phyloP scores from a whole-genome alignment of 2,797 vertebrate species.

The Psittacula echo region DNA sequence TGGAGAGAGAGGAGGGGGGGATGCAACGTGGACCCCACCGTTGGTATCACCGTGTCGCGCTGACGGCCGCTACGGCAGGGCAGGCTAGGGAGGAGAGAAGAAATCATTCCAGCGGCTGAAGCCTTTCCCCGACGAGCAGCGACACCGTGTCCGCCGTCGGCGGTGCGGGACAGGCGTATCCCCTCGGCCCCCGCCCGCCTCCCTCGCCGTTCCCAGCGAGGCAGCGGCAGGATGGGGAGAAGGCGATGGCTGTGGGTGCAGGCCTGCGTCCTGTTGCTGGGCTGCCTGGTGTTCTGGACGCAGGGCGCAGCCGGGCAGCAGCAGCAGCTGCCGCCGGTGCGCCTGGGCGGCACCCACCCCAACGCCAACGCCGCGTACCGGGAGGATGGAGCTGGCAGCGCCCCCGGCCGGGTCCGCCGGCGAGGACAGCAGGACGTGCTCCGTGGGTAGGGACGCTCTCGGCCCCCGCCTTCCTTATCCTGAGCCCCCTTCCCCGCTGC shows the following conservation, averaged over 20 bases:
- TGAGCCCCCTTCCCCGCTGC: too few relatives aligned
- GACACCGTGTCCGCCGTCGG: background rate
- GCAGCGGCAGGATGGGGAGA: slow-evolving; percentile 55
- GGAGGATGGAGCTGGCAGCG: slow-evolving; percentile 31
- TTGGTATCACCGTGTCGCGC: background rate
- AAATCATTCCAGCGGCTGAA: background rate
- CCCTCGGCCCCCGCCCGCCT: background rate
- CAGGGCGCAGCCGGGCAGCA: slow-evolving; percentile 17
- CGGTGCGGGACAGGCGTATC: background rate
- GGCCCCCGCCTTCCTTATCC: background rate
- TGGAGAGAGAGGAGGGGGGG: background rate
- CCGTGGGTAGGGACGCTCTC: slow-evolving; percentile 76
- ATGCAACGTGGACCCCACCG: background rate
- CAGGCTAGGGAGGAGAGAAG: background rate
- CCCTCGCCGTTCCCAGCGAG: background rate
- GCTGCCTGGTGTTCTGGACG: slow-evolving; percentile 65
- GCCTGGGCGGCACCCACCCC: background rate
- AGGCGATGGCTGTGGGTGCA: slow-evolving; percentile 49
- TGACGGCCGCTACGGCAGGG: background rate
- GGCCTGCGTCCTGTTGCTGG: slow-evolving; percentile 65
- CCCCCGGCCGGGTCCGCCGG: slow-evolving; percentile 70
- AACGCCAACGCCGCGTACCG: slow-evolving; percentile 11
- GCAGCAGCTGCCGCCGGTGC: background rate
- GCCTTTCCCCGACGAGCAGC: background rate
- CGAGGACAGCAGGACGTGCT: slow-evolving; percentile 81